phyloP scores from a whole-genome alignment of 2,113 vertebrate species.

The Oostethus manadensis region DNA sequence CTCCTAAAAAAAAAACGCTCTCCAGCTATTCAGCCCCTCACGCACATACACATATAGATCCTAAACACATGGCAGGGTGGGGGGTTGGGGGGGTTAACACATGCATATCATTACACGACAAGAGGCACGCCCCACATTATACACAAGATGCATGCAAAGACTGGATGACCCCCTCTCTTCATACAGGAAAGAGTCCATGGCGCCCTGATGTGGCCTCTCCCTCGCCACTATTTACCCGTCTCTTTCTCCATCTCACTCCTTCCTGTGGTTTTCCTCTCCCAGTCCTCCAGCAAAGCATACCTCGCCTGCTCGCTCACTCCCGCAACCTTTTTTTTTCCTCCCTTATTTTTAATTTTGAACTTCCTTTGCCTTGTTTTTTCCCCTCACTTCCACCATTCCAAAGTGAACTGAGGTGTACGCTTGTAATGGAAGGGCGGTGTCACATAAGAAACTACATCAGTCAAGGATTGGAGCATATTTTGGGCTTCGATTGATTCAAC shows the following conservation, averaged over 20 bases:
- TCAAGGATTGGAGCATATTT: conserved; percentile 7
- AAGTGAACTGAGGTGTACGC: background rate
- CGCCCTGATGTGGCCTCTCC: conserved; percentile 55
- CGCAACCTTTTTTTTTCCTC: conserved; percentile 39
- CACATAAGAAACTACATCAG: conserved; percentile 4
- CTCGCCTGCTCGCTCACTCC: conserved; percentile 47
- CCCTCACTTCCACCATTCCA: too few species aligned
- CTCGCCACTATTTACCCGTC: conserved; percentile 19
- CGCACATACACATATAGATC: conserved; percentile 27
- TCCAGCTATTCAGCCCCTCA: conserved; percentile 16
- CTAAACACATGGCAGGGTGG: conserved; percentile 20
- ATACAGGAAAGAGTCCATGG: conserved; percentile 55
- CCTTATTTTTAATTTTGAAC: conserved; percentile 11
- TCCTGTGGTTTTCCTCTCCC: conserved; percentile 59
- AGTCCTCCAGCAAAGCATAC: conserved; percentile 61
- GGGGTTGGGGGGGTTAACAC: background rate
- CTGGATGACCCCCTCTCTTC: background rate
- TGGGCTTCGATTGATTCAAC: conserved; percentile 33
- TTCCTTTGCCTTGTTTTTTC: conserved; percentile 1
- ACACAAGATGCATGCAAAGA: background rate
- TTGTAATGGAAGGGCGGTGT: background rate
- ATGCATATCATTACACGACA: background rate
- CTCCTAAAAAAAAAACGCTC: conserved; percentile 47
- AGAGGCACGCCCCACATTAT: background rate
- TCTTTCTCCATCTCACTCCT: conserved; percentile 37